These are phyloP conservation scores for Oligia strigilis DNA, from an alignment of 2,888 invertebrate genomes.

Conservation along the genomic window DNA sequence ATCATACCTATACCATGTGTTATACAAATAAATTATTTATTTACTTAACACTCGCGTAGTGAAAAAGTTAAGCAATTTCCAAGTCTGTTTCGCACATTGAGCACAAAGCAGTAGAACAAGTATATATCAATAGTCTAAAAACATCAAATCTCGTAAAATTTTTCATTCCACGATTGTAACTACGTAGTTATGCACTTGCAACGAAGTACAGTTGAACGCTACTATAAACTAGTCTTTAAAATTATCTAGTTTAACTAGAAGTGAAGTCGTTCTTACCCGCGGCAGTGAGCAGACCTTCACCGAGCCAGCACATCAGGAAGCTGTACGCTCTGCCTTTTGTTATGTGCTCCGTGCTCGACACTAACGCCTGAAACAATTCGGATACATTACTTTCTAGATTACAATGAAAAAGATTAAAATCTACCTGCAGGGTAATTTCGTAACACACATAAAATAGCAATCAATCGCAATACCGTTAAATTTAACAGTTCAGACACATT, in stretches of 20 bases:
- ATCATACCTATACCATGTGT: background rate
- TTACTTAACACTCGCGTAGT: too few species aligned
- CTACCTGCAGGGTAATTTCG: too few species aligned
- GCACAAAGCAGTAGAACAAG: background rate
- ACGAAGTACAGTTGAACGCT: background rate
- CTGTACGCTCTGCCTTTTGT: slow-evolving; percentile 90
- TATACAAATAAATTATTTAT: background rate
- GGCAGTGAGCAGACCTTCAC: slow-evolving; percentile 90
- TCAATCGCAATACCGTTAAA: too few species aligned
- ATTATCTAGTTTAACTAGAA: background rate
- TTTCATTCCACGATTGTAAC: background rate
- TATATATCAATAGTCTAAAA: background rate
- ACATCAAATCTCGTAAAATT: too few species aligned
- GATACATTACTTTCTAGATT: background rate
- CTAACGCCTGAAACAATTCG: slow-evolving; percentile 80
- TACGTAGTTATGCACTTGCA: background rate
- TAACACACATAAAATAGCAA: too few species aligned
- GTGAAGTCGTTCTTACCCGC: slow-evolving; percentile 72
- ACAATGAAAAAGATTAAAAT: too few species aligned
- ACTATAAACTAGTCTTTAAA: too few species aligned
- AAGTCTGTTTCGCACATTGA: background rate
- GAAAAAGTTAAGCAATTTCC: background rate
- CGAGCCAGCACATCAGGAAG: slow-evolving; percentile 87
- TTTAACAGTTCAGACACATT: too few species aligned
- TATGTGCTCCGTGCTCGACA: slow-evolving; percentile 86